Percentiles rank a stretch among this genome's conserved stretches.
Conservation (phyloP, 2,113 vertebrate genomes). For the Nyctereutes procyonoides region DNA sequence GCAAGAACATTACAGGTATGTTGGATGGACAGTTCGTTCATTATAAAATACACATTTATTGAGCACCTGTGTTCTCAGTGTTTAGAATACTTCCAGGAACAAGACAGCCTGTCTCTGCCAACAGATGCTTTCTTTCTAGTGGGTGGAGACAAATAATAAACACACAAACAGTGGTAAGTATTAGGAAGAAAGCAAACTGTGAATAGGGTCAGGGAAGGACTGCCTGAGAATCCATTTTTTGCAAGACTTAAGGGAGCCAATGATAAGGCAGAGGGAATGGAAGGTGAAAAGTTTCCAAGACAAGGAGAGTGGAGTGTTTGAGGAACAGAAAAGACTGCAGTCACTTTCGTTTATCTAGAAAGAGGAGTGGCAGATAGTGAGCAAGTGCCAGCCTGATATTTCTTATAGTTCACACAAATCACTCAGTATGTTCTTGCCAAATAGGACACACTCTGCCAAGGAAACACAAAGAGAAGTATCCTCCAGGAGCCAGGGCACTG, state of each 20-base stretch:
- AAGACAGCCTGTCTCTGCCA: background rate
- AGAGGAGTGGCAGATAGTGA: background rate
- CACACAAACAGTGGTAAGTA: background rate
- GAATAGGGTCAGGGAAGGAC: background rate
- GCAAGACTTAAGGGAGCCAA: background rate
- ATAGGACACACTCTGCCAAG: background rate
- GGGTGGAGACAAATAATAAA: background rate
- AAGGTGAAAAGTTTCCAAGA: background rate
- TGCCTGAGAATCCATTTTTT: background rate
- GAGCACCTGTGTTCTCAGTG: background rate
- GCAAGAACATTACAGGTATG: background rate
- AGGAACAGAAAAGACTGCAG: background rate
- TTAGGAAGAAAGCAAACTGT: background rate
- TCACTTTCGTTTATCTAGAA: slow-evolving; percentile 31
- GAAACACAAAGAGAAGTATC: background rate
- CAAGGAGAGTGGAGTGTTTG: background rate
- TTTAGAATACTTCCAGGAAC: background rate
- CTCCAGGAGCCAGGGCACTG: background rate
- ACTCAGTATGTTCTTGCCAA: background rate
- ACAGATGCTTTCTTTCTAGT: background rate
- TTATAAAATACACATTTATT: background rate
- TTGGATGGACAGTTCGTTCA: background rate
- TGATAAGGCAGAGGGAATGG: background rate
- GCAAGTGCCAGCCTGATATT: background rate
- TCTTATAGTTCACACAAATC: background rate